phyloP scores from a whole-genome alignment of 1,140 invertebrate species.

The Conopomorpha cramerella region DNA sequence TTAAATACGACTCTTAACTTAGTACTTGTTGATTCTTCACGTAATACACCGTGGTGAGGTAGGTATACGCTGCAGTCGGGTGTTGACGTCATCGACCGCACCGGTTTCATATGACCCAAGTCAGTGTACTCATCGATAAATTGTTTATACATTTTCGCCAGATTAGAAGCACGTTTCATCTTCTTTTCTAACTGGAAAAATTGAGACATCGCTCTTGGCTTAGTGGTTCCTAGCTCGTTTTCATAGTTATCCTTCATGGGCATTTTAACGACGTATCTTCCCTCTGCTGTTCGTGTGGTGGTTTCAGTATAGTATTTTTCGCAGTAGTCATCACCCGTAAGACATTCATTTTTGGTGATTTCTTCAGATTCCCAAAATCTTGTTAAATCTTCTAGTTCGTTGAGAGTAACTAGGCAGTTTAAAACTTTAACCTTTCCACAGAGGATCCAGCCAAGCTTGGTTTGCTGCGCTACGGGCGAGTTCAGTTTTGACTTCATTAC shows the following conservation, averaged over 20 bases:
- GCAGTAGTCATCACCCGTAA: background rate
- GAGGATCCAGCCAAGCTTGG: background rate
- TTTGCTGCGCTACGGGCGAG: too few species aligned
- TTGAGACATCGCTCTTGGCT: background rate
- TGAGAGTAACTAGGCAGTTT: background rate
- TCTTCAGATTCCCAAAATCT: background rate
- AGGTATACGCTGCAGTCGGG: background rate
- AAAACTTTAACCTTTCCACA: background rate
- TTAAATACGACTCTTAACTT: slow-evolving; percentile 1
- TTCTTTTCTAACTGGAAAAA: background rate
- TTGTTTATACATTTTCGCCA: background rate
- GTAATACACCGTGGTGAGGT: slow-evolving; percentile 1
- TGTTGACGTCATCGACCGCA: background rate
- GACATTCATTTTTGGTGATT: background rate
- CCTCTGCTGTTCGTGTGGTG: background rate
- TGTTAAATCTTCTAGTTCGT: background rate
- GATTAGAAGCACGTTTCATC: background rate
- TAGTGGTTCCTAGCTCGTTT: background rate
- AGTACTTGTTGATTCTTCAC: background rate
- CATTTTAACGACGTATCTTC: background rate
- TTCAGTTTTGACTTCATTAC: too few species aligned
- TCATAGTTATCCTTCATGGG: background rate
- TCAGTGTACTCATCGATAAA: slow-evolving; percentile 2
- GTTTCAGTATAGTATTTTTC: background rate
- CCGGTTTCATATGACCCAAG: slow-evolving; percentile 2